A percentile compares a stretch with the other conserved stretches of the same genome.
phyloP scores from a whole-genome alignment of 2,888 invertebrate species.

The Caenorhabditis japonica region DNA sequence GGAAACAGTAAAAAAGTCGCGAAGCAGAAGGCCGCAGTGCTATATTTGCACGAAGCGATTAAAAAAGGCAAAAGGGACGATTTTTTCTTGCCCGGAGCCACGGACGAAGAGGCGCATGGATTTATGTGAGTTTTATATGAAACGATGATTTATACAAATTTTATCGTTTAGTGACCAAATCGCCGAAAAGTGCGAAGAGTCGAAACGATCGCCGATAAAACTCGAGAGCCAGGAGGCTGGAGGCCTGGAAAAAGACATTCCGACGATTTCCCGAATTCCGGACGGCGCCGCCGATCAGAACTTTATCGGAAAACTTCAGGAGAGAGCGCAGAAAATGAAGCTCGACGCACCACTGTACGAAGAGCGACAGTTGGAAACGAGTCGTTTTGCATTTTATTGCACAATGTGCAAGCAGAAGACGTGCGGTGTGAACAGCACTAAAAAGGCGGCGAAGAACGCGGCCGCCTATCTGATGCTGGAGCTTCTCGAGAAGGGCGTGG shows the following conservation, averaged over 20 bases:
- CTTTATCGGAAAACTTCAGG: conserved; percentile 27
- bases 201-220: background rate
- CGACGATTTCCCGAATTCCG: background rate
- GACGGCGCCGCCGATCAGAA: background rate
- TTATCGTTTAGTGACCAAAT: conserved; percentile 88
- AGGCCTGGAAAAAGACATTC: background rate
- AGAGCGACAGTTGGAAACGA: conserved; percentile 88
- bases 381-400: conserved; percentile 93
- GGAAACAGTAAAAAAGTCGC: conserved; percentile 51
- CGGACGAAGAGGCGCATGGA: conserved; percentile 50
- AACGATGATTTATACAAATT: too few species aligned
- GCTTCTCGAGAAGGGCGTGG: conserved; percentile 33
- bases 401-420: conserved; percentile 78
- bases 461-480: conserved; percentile 90
- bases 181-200: conserved; percentile 78
- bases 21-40: conserved; percentile 56
- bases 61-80: conserved; percentile 32
- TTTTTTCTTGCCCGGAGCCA: conserved; percentile 55
- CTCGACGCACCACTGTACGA: conserved; percentile 96
- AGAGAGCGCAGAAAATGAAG: conserved; percentile 79
- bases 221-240: background rate
- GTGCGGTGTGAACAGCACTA: conserved; percentile 85
- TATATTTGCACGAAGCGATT: conserved; percentile 34
- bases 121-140: conserved; percentile 82
- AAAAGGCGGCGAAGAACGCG: conserved; percentile 94